Evolutionary conservation across 1,140 invertebrate genomes (phyloP), one percentile per base, ranked within the genome.

Genomic region (Ericerus pela): DNA sequence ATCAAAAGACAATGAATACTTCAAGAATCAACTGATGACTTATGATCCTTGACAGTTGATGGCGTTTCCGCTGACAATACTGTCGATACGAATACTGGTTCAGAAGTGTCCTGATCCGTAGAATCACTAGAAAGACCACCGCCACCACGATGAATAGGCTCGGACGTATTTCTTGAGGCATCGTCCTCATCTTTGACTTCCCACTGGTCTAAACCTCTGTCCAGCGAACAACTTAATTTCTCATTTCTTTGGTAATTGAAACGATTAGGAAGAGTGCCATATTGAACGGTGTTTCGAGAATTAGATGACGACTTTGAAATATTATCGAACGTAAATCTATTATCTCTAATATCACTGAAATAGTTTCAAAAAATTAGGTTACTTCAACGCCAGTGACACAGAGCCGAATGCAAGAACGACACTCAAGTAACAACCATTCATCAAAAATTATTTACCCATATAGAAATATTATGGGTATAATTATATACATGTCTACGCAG

Each of bases 71-170:
- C n/a, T n/a, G n/a, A n/a, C n/a, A n/a, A n/a, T n/a, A n/a, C n/a
- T n/a, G n/a, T n/a, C n/a, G n/a, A n/a, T n/a, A n/a, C n/a, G n/a
- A n/a, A n/a, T n/a, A n/a, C n/a, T n/a, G n/a, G n/a, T n/a, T n/a
- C n/a, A n/a, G n/a, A n/a, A n/a, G n/a, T n/a, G n/a, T 47, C 41
- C 22, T 47, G 41, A 10, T 47, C 41, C 8, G 6, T 24, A 10
- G 41, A 47, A 22, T 47, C 41, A 22, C 41, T 47, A 47, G 41
- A 47, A 5, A 24, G 41, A 22, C 41, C 41, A 47, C 26, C 41
- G 22, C 26, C 41, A 8, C 41, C 4, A 24, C 22, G 3, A 47
- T 24, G 16, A 16, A 47, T 24, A 16, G 41, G 26, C 8, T 47
- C 41, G 14, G 18, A 10, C 4, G 26, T 22, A 47, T 5, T 47